A percentile compares a stretch with the other conserved stretches of the same genome.
These are phyloP conservation scores for Halesus radiatus DNA, from an alignment of 1,140 invertebrate species.

Conservation along the genomic window DNA sequence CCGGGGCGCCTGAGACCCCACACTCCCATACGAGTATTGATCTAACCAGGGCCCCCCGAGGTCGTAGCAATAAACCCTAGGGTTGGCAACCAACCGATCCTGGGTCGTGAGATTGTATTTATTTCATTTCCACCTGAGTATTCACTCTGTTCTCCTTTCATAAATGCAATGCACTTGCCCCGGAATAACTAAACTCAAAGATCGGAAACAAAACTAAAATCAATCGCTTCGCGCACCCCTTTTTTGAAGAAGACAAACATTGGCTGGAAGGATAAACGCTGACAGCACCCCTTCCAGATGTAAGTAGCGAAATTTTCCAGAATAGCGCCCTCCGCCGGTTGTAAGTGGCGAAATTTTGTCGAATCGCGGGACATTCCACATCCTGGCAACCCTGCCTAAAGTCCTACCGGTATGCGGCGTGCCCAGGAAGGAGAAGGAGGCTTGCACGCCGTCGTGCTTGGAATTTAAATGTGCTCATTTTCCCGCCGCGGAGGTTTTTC, in stretches of 20 bases:
- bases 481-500: constrained; percentile 16
- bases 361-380: neutral
- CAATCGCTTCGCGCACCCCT: neutral
- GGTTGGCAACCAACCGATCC: neutral
- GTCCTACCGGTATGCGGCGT: neutral
- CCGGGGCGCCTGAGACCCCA: constrained; percentile 11
- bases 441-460: constrained; percentile 11
- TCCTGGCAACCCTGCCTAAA: constrained; percentile 4
- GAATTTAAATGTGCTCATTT: constrained; percentile 39
- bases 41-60: constrained; percentile 5
- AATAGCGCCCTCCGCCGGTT: constrained; percentile 12
- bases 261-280: neutral
- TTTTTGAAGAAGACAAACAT: neutral
- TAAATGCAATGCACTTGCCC: neutral
- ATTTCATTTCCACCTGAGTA: no score
- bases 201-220: neutral
- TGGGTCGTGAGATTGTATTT: neutral
- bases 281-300: neutral
- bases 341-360: constrained; percentile 16
- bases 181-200: neutral
- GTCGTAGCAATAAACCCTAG: neutral
- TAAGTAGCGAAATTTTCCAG: constrained; percentile 27
- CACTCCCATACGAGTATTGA: constrained; percentile 16
- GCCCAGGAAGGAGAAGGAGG: neutral
- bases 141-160: no score